Conservation (phyloP, 1,140 invertebrate genomes). For the Drosophila ogumai region DNA sequence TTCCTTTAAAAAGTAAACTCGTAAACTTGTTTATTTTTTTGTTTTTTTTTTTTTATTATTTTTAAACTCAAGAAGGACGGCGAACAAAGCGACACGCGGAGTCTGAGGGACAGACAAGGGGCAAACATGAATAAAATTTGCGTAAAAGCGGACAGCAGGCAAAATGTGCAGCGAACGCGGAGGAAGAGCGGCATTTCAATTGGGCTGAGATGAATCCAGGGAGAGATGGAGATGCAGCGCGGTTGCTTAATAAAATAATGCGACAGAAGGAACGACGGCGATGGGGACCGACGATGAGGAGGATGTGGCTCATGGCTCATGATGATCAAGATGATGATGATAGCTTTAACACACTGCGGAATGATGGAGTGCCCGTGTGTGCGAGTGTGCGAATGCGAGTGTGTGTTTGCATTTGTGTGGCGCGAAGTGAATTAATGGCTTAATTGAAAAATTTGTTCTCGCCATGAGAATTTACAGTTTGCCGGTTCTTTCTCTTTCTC, state of each 20-base stretch:
- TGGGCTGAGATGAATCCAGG: slow-evolving; percentile 27
- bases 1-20: slow-evolving; percentile 1
- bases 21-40: slow-evolving; percentile 28
- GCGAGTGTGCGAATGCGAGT: slow-evolving; percentile 28
- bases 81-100: slow-evolving; percentile 30
- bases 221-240: slow-evolving; percentile 25
- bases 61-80: slow-evolving; percentile 17
- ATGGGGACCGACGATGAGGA: slow-evolving; percentile 52
- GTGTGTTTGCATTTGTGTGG: slow-evolving; percentile 65
- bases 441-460: slow-evolving; percentile 84
- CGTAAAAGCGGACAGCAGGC: slow-evolving; percentile 76
- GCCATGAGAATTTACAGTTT: slow-evolving; percentile 67
- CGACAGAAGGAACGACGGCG: slow-evolving; percentile 69
- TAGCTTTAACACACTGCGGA: slow-evolving; percentile 40
- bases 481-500: slow-evolving; percentile 39
- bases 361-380: slow-evolving; percentile 24
- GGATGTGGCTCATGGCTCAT: slow-evolving; percentile 53
- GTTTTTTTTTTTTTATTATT: slow-evolving; percentile 3
- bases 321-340: slow-evolving; percentile 60
- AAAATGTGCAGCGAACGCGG: slow-evolving; percentile 46
- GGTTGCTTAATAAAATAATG: slow-evolving; percentile 80
- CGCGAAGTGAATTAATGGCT: slow-evolving; percentile 82
- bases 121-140: slow-evolving; percentile 81
- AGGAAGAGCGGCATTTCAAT: slow-evolving; percentile 37
- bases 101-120: slow-evolving; percentile 6